Evolutionary conservation across 1,140 invertebrate genomes (phyloP), one percentile per base, ranked within the genome.

Genomic region (Camponotus floridanus): DNA sequence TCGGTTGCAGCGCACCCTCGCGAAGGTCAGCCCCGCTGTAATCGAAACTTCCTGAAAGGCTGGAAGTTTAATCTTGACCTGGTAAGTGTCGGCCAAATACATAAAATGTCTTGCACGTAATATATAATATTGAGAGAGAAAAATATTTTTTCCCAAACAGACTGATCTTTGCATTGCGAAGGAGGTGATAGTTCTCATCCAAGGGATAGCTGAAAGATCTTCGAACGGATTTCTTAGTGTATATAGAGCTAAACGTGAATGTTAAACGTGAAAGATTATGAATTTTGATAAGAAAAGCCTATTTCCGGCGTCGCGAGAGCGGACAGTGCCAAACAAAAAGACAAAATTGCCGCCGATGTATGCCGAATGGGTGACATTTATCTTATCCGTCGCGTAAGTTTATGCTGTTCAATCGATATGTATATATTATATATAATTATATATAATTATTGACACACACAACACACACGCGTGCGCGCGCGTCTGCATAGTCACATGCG

Each of bases 1-100:
- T 94, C 91, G 91, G 92, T 90, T 92, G 92, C 92, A 93, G 91
- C 76, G 88, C 83, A 55, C 76, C 91, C 59, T 86, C 90, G 68
- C 87, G 74, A 65, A 88, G 62, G 65, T 90, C 91, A 45, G 91
- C 89, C 59, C 88, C 90, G 86, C 88, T 91, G 88, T 91, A 91
- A 91, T 88, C 81, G 83, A 86, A 55, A 76, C 83, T 68, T 59
- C 71, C 31, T 45, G 65, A 62, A 51, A 18, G 64, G 64, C 71
- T 59, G 65, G 65, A 90, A 84, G 73, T 78, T 57, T 86, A 68
- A 76, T 84, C 83, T 64, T 59, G 68, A 90, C 78, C 73, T 80
- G 87, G 89, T 90, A 57, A 90, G 89, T 90, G 48, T 11, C 3
- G 21, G 0, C 7, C 48, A 48, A 81, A 68, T 51, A 26, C 8